Conservation (phyloP, 2,888 invertebrate genomes). For the Rhabditophanes sp. region DNA sequence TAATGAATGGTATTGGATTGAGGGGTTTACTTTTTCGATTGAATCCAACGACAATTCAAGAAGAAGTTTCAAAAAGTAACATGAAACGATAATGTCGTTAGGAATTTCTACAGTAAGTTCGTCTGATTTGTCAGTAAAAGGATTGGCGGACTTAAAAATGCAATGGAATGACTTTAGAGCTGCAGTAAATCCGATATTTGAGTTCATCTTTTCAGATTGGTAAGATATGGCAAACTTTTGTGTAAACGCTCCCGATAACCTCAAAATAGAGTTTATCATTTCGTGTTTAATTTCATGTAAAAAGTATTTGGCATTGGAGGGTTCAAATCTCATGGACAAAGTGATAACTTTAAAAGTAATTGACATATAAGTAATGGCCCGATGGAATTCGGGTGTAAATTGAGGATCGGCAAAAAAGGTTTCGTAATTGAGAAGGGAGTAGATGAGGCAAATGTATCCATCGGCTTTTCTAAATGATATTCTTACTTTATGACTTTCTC, state of each 20-base stretch:
- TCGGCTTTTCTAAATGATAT: slow-evolving; percentile 92
- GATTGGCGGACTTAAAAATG: too few species aligned
- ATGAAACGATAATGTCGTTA: too few species aligned
- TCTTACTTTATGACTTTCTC: slow-evolving; percentile 86
- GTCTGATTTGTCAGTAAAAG: too few species aligned
- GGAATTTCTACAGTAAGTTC: too few species aligned
- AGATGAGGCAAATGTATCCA: slow-evolving; percentile 91
- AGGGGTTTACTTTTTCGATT: too few species aligned
- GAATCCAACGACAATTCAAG: too few species aligned
- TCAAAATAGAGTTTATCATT: slow-evolving; percentile 60
- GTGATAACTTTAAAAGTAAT: slow-evolving; percentile 52
- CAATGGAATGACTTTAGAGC: too few species aligned
- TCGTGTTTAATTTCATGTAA: slow-evolving; percentile 62
- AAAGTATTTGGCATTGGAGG: slow-evolving; percentile 94
- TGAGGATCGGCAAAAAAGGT: not conserved
- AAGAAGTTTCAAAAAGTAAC: too few species aligned
- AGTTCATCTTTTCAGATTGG: too few species aligned
- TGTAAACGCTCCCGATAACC: slow-evolving; percentile 73
- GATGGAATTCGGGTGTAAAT: slow-evolving; percentile 9
- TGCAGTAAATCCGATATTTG: too few species aligned
- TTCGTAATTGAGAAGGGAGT: slow-evolving; percentile 67
- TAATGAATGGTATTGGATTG: too few species aligned
- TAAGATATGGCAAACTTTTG: too few species aligned
- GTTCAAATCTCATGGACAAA: slow-evolving; percentile 95
- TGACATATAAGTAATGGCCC: slow-evolving; percentile 29